Evolutionary conservation across 2,888 invertebrate species (phyloP).

Genomic region (Eupithecia subumbrata): DNA sequence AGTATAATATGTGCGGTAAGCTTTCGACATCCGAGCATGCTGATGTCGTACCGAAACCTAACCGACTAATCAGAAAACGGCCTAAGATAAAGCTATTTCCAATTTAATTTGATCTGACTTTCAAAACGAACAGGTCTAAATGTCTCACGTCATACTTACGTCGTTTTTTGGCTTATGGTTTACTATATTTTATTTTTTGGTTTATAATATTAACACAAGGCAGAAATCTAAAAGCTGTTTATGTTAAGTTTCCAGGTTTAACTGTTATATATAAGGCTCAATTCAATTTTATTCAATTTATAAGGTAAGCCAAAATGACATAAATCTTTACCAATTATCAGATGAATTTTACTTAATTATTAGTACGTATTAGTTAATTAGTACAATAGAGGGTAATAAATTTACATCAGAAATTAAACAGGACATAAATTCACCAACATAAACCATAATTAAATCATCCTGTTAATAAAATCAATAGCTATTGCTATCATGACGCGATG

Average conservation of each 20-base stretch:
- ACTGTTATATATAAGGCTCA: background rate
- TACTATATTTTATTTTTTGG: no score
- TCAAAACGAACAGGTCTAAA: background rate
- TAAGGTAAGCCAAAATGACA: background rate
- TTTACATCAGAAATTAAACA: background rate
- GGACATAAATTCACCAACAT: background rate
- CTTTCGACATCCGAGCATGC: no score
- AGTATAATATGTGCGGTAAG: no score
- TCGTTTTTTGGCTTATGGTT: background rate
- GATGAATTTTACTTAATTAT: background rate
- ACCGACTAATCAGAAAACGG: no score
- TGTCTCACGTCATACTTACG: no score
- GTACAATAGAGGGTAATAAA: background rate
- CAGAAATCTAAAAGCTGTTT: background rate
- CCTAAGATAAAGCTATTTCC: background rate
- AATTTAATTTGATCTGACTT: background rate
- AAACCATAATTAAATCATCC: slow-evolving; percentile 39
- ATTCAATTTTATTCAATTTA: background rate
- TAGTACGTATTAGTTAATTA: no score
- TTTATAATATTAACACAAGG: no score
- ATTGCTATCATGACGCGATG: slow-evolving; percentile 53
- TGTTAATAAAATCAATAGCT: slow-evolving; percentile 45
- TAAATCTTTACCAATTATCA: no score
- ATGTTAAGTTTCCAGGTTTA: no score
- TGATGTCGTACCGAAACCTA: no score